Base-by-base conservation (phyloP, 30 jellyfish, hydroid and myxozoan species). In the Phacellophora camtschatica region DNA sequence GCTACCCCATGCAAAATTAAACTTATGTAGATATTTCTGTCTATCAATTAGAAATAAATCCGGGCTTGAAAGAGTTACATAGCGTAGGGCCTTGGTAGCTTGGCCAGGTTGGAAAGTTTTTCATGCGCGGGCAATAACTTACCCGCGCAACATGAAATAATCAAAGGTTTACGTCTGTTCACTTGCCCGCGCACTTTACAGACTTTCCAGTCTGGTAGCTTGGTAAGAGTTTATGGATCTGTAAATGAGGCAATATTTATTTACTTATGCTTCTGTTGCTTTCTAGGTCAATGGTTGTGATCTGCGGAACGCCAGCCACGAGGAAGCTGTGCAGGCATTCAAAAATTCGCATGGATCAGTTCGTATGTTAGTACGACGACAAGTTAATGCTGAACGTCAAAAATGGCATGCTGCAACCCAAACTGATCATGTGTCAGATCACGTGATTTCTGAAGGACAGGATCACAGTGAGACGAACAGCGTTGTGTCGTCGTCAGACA, bases 241-340 rank as follows among this genome's bases (percentile, higher is more conserved):
- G n/a, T n/a, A n/a, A 3, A 12, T 12, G 16, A 49, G n/a, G n/a
- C 22, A 2, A 7, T 4, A 3, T 2, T 2, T 16, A 12, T 28
- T 29, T 35, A 18, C 18, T 0, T 22, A 12, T 10, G 9, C 5
- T 20, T 29, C 28, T 12, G 12, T 30, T 56, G 53, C 32, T 20
- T 53, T 36, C n/a, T 64, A 93, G 99, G 99, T 93, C 28, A 95
- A 93, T 76, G 96, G 94, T 18, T 76, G 66, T 18, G 90, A 86
- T 33, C 87, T 93, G 3, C 71, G 96, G 12, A 57, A 54, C 18
- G 99, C 99, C 11, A 79, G 94, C 10, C 99, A 93, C 90, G 97
- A 85, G 31, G 74, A 70, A 11, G 99, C 99, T 8, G 99, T 93
- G 39, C 82, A 86, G 37, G 90, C 96, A 11, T 83, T 93, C 69